Evolutionary conservation across 2,797 vertebrate genomes (phyloP).

Genomic region (Sphenodon punctatus): DNA sequence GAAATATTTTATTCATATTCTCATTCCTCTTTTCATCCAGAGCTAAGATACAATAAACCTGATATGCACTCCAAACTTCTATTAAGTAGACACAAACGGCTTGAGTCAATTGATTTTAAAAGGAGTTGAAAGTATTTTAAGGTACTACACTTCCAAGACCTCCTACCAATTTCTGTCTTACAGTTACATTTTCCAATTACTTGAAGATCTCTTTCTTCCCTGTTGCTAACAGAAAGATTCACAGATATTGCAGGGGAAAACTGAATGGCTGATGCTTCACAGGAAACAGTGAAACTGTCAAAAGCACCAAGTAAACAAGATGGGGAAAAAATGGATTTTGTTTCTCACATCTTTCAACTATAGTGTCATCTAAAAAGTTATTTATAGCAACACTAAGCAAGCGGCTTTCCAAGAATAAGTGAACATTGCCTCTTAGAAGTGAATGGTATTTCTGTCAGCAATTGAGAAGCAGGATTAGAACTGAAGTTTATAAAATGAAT

Average conservation of each 20-base stretch:
- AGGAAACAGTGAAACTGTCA: not conserved
- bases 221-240: not conserved
- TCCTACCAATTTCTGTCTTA: not conserved
- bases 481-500: not conserved
- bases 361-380: not conserved
- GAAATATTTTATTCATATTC: not conserved
- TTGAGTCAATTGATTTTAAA: not conserved
- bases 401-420: not conserved
- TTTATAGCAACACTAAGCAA: not conserved
- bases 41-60: not conserved
- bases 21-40: not conserved
- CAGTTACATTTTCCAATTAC: not conserved
- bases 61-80: not conserved
- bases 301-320: not conserved
- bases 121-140: not conserved
- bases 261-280: not conserved
- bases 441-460: not conserved
- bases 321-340: not conserved
- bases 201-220: not conserved
- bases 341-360: not conserved
- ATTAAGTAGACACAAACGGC: not conserved
- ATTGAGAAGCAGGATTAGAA: not conserved
- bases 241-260: not conserved
- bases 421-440: not conserved
- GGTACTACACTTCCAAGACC: not conserved